Base-by-base conservation (phyloP, 2,888 invertebrate species). In the Thereva nobilitata region DNA sequence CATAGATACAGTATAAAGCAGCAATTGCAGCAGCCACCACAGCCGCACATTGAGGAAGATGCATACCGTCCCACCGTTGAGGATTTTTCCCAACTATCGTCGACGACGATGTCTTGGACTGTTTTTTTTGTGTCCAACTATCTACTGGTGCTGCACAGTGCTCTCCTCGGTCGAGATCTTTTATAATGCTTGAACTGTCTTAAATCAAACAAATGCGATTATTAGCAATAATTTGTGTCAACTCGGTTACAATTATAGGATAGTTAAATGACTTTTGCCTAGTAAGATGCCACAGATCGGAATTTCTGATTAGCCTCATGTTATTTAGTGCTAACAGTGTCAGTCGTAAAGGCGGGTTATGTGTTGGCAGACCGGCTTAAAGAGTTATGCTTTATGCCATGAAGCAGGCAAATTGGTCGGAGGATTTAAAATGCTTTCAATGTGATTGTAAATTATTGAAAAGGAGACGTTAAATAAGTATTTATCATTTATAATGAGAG, bases 211-310 rank as follows among this genome's bases (percentile, higher is more conserved):
- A 69, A 69, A 69, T 69, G 64, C 67, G 69, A 69, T 67, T 69
- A 69, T 69, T 69, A 69, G 69, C 67, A 69, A 69, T 69, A 69
- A 69, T 69, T 69, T 69, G 69, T 67, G 69, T 69, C 69, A 69
- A 65, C 67, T 45, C 40, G 45, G 55, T 55, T 47, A 57, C 67
- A 65, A 69, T 69, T 69, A 69, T 67, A 64, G 37, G 61, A 23
- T 61, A 50, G 61, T 50, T 61, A 61, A 61, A 61, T 61, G 61
- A 61, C 49, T 63, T 57, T 50, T 44, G 42, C 55, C 49, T 44
- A 45, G 66, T 52, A 66, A 41, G 68, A 64, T 67, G 61, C 57
- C 63, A 55, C 57, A 44, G 64, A 64, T 64, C 40, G 55, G 64
- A 64, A 64, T 64, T 47, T 47, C 54, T 12, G 64, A 64, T 64